Evolutionary conservation across 2,113 vertebrate genomes (phyloP), one percentile per base, ranked within the genome.

Genomic region (Corapipo altera): DNA sequence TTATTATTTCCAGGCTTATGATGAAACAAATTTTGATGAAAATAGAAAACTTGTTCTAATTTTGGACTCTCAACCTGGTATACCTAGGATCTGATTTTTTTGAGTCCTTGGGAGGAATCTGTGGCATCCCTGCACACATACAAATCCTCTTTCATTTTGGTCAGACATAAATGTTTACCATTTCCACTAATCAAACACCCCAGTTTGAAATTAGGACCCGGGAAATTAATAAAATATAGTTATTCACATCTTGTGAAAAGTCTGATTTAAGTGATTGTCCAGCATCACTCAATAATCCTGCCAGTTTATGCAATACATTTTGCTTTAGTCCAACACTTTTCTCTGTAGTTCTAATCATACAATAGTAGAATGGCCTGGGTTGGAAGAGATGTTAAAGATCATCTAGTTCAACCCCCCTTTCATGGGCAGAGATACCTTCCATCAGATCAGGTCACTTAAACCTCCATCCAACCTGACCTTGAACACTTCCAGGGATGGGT

Each of bases 361-460:
- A 83, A 43, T 14, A 12, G 14, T 13, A 27, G 41, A 69, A 48
- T 48, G 30, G 9, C 39, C 39, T 49, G 30, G 4, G 8, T 43
- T 55, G 32, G 30, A 64, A 70, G 12, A 22, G 12, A 55, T 48
- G 39, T 76, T 35, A 62, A n/a, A 48, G 35, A 35, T 15, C 49
- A 35, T 5, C 26, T 32, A 7, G 9, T 7, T 64, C 48, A 35
- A 13, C 14, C 21, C 0, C 0, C 3, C 16, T 5, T 48, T 14
- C n/a, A 30, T 48, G 13, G 13, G 9, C 9, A 62, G 24, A 41
- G 7, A 33, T 30, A 32, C 6, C 5, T 41, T 19, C 15, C 21
- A 22, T 30, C 27, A 23, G 17, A 27, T 17, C 39, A 54, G 23
- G 18, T n/a, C 24, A 9, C 55, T 48, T 39, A 24, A 46, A 48